Evolutionary conservation across 2,888 invertebrate genomes (phyloP).

Genomic region (Alsophila aescularia): DNA sequence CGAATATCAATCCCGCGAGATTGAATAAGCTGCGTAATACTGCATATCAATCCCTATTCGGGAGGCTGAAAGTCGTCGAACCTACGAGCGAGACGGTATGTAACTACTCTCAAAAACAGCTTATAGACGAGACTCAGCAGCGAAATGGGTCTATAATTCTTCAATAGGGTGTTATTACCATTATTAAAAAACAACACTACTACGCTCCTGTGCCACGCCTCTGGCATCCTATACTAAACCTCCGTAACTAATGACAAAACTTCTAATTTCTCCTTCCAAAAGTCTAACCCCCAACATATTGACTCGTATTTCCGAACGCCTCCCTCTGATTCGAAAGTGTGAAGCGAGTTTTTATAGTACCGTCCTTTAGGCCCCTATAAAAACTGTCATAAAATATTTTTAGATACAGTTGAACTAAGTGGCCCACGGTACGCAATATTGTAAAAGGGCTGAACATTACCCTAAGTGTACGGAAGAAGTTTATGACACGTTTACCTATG

Average conservation of each 20-base stretch:
- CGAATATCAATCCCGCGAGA: too few relatives aligned
- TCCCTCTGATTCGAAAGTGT: constrained; percentile 27
- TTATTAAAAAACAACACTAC: too few relatives aligned
- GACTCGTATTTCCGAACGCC: constrained; percentile 11
- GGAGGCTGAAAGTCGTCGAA: too few relatives aligned
- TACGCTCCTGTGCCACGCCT: too few relatives aligned
- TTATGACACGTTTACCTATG: constrained; percentile 20
- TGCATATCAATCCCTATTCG: too few relatives aligned
- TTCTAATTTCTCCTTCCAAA: background rate
- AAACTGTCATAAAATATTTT: constrained; percentile 37
- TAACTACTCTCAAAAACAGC: too few relatives aligned
- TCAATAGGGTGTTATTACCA: too few relatives aligned
- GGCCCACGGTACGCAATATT: constrained; percentile 21
- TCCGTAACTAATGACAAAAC: background rate
- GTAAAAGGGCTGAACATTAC: constrained; percentile 24
- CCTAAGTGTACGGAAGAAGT: constrained; percentile 19
- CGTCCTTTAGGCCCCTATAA: constrained; percentile 36
- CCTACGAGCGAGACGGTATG: too few relatives aligned
- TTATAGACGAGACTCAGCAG: too few relatives aligned
- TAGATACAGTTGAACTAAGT: constrained; percentile 36
- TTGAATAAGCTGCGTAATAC: too few relatives aligned
- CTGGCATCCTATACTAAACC: too few relatives aligned
- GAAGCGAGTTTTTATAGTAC: constrained; percentile 32
- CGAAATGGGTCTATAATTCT: too few relatives aligned
- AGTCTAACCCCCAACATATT: constrained; percentile 1